Evolutionary conservation across 1,140 invertebrate genomes (phyloP).

Genomic region (Ostrea edulis): DNA sequence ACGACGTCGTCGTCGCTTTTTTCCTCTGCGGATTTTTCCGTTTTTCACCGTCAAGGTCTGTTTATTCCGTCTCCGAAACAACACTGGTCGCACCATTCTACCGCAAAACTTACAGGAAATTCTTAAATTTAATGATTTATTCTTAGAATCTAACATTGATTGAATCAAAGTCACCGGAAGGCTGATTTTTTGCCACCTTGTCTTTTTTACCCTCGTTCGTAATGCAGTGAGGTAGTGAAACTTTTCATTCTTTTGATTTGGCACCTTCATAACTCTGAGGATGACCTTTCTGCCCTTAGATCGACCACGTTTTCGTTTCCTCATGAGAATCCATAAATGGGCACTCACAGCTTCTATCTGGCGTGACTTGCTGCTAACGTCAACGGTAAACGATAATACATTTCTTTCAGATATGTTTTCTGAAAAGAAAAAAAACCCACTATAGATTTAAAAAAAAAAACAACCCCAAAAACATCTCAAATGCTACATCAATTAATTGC

Average conservation of each 20-base stretch:
- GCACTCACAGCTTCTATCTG: conserved; percentile 49
- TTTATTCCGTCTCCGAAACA: conserved; percentile 39
- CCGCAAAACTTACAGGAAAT: conserved; percentile 52
- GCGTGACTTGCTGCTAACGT: conserved; percentile 38
- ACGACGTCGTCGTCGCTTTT: conserved; percentile 1
- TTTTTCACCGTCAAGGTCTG: neutral
- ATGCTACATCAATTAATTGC: too few relatives aligned
- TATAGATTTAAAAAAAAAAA: neutral
- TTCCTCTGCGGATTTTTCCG: conserved; percentile 29
- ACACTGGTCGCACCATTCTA: conserved; percentile 47
- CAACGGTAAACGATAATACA: conserved; percentile 48
- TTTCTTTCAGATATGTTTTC: conserved; percentile 47
- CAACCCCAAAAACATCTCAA: neutral
- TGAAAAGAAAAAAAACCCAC: conserved; percentile 40
- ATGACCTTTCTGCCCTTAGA: conserved; percentile 51
- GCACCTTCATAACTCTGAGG: conserved; percentile 41
- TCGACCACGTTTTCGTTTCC: conserved; percentile 43
- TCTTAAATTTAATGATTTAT: conserved; percentile 41
- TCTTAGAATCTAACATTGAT: conserved; percentile 53
- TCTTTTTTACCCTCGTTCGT: conserved; percentile 55
- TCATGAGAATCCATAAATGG: conserved; percentile 52
- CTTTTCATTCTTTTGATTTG: conserved; percentile 35
- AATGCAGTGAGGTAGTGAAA: conserved; percentile 53
- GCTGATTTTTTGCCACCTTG: conserved; percentile 57
- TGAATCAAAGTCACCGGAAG: conserved; percentile 55